Conservation (phyloP, 2,113 vertebrate genomes). For the Ochotona princeps region DNA sequence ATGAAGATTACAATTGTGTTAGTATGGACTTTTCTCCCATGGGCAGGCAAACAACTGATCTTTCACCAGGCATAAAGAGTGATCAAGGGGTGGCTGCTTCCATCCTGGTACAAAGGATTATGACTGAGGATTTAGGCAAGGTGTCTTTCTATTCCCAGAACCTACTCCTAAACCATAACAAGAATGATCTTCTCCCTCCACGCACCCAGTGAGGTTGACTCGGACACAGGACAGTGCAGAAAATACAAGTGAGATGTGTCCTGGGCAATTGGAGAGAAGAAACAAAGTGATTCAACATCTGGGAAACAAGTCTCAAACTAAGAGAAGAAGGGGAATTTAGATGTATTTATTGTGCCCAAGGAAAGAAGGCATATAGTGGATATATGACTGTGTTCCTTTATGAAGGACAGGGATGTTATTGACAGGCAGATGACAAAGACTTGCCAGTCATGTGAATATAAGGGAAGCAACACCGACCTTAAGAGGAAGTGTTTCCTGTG, state of each 20-base stretch:
- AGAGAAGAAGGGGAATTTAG: neutral
- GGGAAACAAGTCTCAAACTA: neutral
- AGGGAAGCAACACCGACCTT: neutral
- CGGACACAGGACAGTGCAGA: slow-evolving; percentile 24
- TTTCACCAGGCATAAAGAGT: neutral
- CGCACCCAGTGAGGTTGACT: neutral
- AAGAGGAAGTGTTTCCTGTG: slow-evolving; percentile 56
- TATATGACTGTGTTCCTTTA: neutral
- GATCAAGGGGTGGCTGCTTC: neutral
- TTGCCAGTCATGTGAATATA: slow-evolving; percentile 59
- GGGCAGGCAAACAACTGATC: neutral
- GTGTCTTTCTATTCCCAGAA: neutral
- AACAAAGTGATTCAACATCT: neutral
- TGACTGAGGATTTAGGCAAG: neutral
- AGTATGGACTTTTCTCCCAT: neutral
- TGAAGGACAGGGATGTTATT: neutral
- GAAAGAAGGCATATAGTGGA: neutral
- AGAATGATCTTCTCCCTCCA: slow-evolving; percentile 59
- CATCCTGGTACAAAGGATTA: neutral
- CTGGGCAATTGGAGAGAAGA: neutral
- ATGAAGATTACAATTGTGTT: neutral
- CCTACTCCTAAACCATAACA: slow-evolving; percentile 16
- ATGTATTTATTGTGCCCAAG: neutral
- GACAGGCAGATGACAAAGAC: slow-evolving; percentile 59
- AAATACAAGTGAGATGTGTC: neutral